phyloP scores from a whole-genome alignment of 2,888 invertebrate species.

The Congeria kusceri region DNA sequence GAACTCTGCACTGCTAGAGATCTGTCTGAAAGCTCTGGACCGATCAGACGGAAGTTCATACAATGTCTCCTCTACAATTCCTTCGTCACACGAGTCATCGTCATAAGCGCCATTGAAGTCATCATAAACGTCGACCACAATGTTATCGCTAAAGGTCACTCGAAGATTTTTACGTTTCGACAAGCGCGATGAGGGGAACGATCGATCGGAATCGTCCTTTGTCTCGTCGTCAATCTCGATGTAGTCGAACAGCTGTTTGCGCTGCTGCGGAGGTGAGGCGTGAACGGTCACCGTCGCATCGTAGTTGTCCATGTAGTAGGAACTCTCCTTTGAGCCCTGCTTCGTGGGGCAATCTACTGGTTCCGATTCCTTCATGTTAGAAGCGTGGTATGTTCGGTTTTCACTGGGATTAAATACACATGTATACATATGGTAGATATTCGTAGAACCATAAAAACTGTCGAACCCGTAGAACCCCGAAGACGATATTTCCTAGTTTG shows the following conservation, averaged over 20 bases:
- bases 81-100: slow-evolving; percentile 23
- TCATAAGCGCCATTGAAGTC: slow-evolving; percentile 15
- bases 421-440: too few relatives aligned
- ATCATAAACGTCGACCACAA: slow-evolving; percentile 47
- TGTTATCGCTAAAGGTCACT: slow-evolving; percentile 58
- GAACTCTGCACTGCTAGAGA: slow-evolving; percentile 41
- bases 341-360: neutral
- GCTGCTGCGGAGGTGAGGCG: slow-evolving; percentile 53
- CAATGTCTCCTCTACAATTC: slow-evolving; percentile 36
- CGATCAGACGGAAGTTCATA: slow-evolving; percentile 26
- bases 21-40: slow-evolving; percentile 28
- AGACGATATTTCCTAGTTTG: too few relatives aligned
- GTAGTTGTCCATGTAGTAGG: slow-evolving; percentile 56
- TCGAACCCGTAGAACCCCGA: too few relatives aligned
- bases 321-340: slow-evolving; percentile 26
- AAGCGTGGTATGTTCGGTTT: too few relatives aligned
- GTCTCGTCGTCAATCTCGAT: slow-evolving; percentile 59
- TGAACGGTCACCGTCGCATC: slow-evolving; percentile 54
- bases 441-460: too few relatives aligned
- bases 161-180: slow-evolving; percentile 51
- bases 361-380: neutral
- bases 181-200: slow-evolving; percentile 6
- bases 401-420: too few relatives aligned
- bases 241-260: slow-evolving; percentile 25
- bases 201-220: slow-evolving; percentile 21